Base-by-base conservation (phyloP, 23 tunicate species). In the Diplosoma virens region DNA sequence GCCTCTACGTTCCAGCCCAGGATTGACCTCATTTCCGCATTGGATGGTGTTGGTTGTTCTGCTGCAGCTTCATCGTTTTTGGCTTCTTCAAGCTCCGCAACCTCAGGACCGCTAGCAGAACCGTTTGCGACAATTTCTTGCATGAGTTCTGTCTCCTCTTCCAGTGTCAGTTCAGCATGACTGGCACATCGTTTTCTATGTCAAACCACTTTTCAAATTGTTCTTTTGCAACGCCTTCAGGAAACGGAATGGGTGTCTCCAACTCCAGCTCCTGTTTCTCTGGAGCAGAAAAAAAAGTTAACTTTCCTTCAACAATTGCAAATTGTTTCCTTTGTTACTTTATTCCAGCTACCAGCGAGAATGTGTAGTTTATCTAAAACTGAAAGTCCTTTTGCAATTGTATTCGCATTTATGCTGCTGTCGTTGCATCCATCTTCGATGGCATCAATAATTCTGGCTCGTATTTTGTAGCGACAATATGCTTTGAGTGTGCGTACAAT, bases 401-500 rank as follows among this genome's bases (percentile, higher is more conserved):
- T 58, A 22, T 58, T 9, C 21, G 21, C 20, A 22, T 58, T 58
- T 58, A n/a, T 58, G 65, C 65, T 58, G 65, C 25, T 22, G 65
- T 58, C 25, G 65, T 58, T n/a, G n/a, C n/a, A n/a, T n/a, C n/a
- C n/a, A n/a, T n/a, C n/a, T n/a, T n/a, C n/a, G n/a, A n/a, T n/a
- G n/a, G n/a, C n/a, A n/a, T n/a, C n/a, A n/a, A n/a, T n/a, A n/a
- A n/a, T n/a, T n/a, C n/a, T n/a, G n/a, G 65, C 65, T 58, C 65
- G 65, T 22, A 58, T 20, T 58, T 58, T 58, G 25, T 58, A 22
- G 65, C 65, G 25, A 58, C 65, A 58, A 9, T 58, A 58, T 58
- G 65, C 65, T 58, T 58, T 58, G 65, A n/a, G 65, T 58, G 65
- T 58, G 65, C 16, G n/a, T 58, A 58, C n/a, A 58, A n/a, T 58